phyloP scores from a whole-genome alignment of 1,140 invertebrate species.

The Pomacea maculata region DNA sequence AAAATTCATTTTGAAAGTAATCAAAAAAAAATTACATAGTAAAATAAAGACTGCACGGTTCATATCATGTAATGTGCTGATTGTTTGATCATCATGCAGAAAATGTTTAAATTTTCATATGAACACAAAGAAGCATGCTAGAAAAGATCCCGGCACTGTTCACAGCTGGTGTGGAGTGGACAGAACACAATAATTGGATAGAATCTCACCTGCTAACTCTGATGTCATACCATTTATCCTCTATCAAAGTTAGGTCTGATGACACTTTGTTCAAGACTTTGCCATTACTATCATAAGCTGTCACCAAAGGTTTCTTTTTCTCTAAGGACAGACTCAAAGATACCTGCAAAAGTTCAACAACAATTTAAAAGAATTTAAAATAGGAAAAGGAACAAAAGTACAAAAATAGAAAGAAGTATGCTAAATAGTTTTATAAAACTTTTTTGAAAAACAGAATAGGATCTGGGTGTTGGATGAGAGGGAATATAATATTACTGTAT shows the following conservation, averaged over 20 bases:
- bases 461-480: no score
- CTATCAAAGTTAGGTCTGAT: conserved; percentile 9
- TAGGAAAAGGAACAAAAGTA: no score
- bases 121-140: not conserved
- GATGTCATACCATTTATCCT: conserved; percentile 13
- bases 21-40: no score
- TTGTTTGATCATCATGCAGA: not conserved
- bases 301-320: not conserved
- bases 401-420: no score
- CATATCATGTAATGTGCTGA: not conserved
- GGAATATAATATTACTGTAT: no score
- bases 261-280: conserved; percentile 5
- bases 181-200: no score
- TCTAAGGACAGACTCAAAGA: conserved; percentile 5
- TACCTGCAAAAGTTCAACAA: not conserved
- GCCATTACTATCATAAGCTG: not conserved
- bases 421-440: no score
- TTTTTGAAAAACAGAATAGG: no score
- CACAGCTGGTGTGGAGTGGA: not conserved
- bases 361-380: no score
- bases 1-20: no score
- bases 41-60: no score
- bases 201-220: conserved; percentile 7
- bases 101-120: no score
- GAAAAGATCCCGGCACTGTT: not conserved